Conservation (phyloP, 2,888 invertebrate genomes). For the Temnothorax ravouxi region DNA sequence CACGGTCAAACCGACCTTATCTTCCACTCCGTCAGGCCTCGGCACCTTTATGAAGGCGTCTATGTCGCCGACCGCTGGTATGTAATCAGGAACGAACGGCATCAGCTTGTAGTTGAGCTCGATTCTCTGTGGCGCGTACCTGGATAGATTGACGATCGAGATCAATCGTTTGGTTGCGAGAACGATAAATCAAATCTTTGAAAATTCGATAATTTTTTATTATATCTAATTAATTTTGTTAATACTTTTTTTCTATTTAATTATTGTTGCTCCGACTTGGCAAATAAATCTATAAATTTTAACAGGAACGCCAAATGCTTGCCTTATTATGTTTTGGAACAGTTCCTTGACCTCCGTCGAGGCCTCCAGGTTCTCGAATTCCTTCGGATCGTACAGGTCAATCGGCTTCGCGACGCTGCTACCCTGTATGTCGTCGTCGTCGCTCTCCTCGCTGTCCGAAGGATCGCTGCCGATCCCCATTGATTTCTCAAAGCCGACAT, state of each 20-base stretch:
- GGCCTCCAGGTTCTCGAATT: slow-evolving; percentile 94
- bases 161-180: background rate
- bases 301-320: slow-evolving; percentile 52
- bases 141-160: slow-evolving; percentile 81
- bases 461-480: slow-evolving; percentile 80
- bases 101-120: slow-evolving; percentile 96
- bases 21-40: slow-evolving; percentile 91
- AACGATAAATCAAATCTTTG: background rate
- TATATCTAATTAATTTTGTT: slow-evolving; percentile 18
- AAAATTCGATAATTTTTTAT: slow-evolving; percentile 11
- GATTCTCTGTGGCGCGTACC: slow-evolving; percentile 97
- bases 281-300: background rate
- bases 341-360: slow-evolving; percentile 95
- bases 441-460: slow-evolving; percentile 84
- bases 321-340: slow-evolving; percentile 97
- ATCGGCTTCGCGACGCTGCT: slow-evolving; percentile 74
- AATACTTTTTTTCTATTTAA: background rate
- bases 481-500: slow-evolving; percentile 64
- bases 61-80: slow-evolving; percentile 99
- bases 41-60: slow-evolving; percentile 98
- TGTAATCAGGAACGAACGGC: slow-evolving; percentile 98
- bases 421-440: slow-evolving; percentile 82
- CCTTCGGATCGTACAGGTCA: slow-evolving; percentile 91
- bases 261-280: background rate
- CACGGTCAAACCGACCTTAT: slow-evolving; percentile 91